phyloP scores from a whole-genome alignment of 2,888 invertebrate genomes.

The Leptopilina myrica region DNA sequence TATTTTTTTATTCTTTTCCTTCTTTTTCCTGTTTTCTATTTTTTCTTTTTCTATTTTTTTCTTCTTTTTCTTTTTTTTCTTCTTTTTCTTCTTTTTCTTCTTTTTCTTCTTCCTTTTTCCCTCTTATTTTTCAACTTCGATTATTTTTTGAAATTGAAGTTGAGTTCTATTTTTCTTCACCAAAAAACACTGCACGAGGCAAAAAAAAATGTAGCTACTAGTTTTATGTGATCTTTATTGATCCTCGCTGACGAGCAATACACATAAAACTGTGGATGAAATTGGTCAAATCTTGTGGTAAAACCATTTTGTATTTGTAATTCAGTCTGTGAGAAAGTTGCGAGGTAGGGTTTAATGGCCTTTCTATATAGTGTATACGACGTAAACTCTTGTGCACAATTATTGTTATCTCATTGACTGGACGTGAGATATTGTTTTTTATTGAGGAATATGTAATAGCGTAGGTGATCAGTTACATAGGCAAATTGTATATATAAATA shows the following conservation, averaged over 20 bases:
- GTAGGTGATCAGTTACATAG: slow-evolving; percentile 1
- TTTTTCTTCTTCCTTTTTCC: no score
- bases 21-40: no score
- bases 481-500: no score
- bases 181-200: slow-evolving; percentile 1
- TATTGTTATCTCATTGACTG: slow-evolving; percentile 27
- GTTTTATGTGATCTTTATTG: background rate
- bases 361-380: slow-evolving; percentile 16
- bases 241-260: slow-evolving; percentile 40
- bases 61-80: no score
- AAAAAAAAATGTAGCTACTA: background rate
- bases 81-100: no score
- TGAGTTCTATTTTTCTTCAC: background rate
- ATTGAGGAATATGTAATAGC: background rate
- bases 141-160: background rate
- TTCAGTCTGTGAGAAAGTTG: slow-evolving; percentile 51
- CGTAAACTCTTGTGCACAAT: slow-evolving; percentile 1
- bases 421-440: slow-evolving; percentile 1
- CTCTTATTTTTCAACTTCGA: no score
- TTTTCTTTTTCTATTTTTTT: no score
- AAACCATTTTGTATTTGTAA: slow-evolving; percentile 54
- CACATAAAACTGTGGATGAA: slow-evolving; percentile 27
- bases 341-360: slow-evolving; percentile 36
- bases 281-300: slow-evolving; percentile 35
- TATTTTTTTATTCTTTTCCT: no score